Percentiles rank a stretch among this genome's conserved stretches.
Evolutionary conservation across 2,113 vertebrate genomes (phyloP).

Genomic region (Psilopsiagon aymara): DNA sequence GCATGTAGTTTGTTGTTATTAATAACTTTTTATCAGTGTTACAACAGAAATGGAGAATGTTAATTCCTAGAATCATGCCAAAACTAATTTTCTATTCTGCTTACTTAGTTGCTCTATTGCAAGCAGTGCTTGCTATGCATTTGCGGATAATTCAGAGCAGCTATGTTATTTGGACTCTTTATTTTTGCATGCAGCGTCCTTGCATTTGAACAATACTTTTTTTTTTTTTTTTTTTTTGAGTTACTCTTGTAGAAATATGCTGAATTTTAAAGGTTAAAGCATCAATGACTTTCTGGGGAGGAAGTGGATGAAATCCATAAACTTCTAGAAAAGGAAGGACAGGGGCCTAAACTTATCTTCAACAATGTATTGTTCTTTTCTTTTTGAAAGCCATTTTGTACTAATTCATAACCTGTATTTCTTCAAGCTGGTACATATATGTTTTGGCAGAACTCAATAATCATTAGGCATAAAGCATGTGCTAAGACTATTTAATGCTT

Average conservation of each 20-base stretch:
- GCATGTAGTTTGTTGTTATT: neutral
- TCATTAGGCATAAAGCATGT: neutral
- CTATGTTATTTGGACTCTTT: neutral
- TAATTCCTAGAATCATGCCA: neutral
- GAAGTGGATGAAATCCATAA: neutral
- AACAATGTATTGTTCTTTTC: neutral
- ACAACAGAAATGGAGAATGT: neutral
- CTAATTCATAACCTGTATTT: neutral
- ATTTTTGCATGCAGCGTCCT: neutral
- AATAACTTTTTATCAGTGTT: conserved; percentile 10
- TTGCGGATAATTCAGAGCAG: neutral
- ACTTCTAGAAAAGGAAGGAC: neutral
- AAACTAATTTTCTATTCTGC: neutral
- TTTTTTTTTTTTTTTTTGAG: neutral
- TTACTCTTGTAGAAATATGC: neutral
- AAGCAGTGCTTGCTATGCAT: neutral
- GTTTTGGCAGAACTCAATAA: neutral
- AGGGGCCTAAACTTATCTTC: neutral
- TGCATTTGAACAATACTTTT: neutral
- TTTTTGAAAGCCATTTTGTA: neutral
- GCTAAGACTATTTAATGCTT: neutral
- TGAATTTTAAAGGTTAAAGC: neutral
- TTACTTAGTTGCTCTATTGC: neutral
- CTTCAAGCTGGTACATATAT: neutral
- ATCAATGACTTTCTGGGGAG: neutral